phyloP scores from a whole-genome alignment of 1,140 invertebrate species.

The Drosophila serrata region DNA sequence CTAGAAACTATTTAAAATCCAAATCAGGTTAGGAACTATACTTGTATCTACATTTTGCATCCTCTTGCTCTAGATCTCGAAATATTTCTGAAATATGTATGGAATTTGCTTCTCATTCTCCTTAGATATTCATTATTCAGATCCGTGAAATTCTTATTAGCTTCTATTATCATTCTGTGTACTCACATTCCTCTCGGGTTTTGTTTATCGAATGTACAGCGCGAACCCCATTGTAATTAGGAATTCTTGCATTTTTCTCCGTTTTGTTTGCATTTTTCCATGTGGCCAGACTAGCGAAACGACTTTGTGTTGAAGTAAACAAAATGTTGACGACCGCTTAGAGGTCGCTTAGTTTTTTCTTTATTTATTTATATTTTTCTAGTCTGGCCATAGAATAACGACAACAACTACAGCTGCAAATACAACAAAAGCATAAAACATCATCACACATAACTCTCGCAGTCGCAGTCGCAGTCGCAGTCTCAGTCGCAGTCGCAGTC shows the following conservation, averaged over 20 bases:
- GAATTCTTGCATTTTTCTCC: constrained; percentile 28
- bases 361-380: constrained; percentile 3
- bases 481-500: constrained; percentile 20
- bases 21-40: neutral
- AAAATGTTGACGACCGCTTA: constrained; percentile 63
- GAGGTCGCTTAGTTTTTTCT: constrained; percentile 49
- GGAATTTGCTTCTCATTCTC: neutral
- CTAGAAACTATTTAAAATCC: neutral
- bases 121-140: constrained; percentile 7
- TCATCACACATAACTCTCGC: constrained; percentile 32
- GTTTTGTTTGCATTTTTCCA: constrained; percentile 45
- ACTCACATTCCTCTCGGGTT: constrained; percentile 21
- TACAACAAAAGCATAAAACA: constrained; percentile 32
- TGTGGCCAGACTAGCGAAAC: constrained; percentile 44
- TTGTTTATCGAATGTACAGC: constrained; percentile 25
- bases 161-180: constrained; percentile 18
- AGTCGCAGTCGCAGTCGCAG: constrained; percentile 30
- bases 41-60: neutral
- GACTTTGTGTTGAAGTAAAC: constrained; percentile 61
- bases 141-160: constrained; percentile 9
- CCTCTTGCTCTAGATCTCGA: constrained; percentile 1
- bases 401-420: constrained; percentile 24
- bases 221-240: constrained; percentile 46
- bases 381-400: constrained; percentile 44
- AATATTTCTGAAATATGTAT: neutral